Conservation (phyloP, 2,797 vertebrate species). For the Basileuterus tristriatus region DNA sequence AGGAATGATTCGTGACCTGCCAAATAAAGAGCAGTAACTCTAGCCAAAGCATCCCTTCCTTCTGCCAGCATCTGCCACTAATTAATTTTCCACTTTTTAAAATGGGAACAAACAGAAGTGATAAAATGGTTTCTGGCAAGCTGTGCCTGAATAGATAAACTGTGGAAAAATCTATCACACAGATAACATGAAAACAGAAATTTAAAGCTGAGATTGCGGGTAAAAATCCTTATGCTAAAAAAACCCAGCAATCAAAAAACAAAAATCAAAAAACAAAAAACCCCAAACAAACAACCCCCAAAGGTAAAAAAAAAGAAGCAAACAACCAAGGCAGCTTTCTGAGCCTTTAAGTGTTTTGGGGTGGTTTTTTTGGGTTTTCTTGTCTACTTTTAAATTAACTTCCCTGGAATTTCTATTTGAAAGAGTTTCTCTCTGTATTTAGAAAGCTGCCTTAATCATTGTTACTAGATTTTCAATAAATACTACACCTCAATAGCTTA, state of each 20-base stretch:
- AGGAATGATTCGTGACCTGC: background rate
- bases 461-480: background rate
- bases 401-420: background rate
- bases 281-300: background rate
- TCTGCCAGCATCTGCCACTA: constrained; percentile 18
- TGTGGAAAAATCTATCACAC: constrained; percentile 34
- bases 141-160: constrained; percentile 21
- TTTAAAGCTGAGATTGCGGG: background rate
- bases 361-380: background rate
- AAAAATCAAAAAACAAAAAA: background rate
- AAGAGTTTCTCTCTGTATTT: background rate
- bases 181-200: constrained; percentile 20
- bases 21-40: background rate
- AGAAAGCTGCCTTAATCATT: background rate
- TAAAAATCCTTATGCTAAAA: background rate
- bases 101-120: constrained; percentile 61
- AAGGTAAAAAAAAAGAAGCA: background rate
- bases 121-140: constrained; percentile 51
- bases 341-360: background rate
- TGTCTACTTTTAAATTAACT: background rate
- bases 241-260: background rate
- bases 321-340: background rate
- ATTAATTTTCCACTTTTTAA: constrained; percentile 50
- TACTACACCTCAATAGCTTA: background rate
- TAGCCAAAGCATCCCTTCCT: constrained; percentile 12